Evolutionary conservation across 2,113 vertebrate genomes (phyloP).

Genomic region (Rhabdornis inornatus): DNA sequence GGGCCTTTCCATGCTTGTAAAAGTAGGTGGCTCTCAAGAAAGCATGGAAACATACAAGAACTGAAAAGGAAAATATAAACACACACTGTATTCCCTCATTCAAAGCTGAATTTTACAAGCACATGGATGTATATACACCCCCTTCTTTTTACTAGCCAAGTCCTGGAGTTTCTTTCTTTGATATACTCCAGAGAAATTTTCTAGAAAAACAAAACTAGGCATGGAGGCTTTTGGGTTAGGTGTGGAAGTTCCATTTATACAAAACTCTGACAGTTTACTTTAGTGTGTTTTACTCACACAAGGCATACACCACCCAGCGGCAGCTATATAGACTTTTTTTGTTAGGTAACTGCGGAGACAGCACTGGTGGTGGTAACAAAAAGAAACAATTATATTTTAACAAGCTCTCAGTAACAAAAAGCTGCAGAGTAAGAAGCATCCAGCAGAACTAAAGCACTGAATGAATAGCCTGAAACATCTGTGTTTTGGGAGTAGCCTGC

Average conservation of each 20-base stretch:
- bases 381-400: not conserved
- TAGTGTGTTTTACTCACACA: not conserved
- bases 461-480: slow-evolving; percentile 58
- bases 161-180: not conserved
- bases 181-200: not conserved
- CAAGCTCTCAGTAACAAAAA: not conserved
- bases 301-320: not conserved
- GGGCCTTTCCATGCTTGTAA: not conserved
- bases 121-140: not conserved
- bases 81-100: not conserved
- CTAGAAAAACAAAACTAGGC: not conserved
- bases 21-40: not conserved
- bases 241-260: not conserved
- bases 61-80: not conserved
- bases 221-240: not conserved
- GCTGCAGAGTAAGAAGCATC: not conserved
- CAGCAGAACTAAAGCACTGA: not conserved
- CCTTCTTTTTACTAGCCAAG: not conserved
- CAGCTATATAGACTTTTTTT: not conserved
- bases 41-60: not conserved
- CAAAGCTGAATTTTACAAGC: not conserved
- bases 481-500: slow-evolving; percentile 51
- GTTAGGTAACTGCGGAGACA: not conserved
- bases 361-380: not conserved
- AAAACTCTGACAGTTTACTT: not conserved